phyloP scores from a whole-genome alignment of 2,888 invertebrate species.

The Neelides folsomi region DNA sequence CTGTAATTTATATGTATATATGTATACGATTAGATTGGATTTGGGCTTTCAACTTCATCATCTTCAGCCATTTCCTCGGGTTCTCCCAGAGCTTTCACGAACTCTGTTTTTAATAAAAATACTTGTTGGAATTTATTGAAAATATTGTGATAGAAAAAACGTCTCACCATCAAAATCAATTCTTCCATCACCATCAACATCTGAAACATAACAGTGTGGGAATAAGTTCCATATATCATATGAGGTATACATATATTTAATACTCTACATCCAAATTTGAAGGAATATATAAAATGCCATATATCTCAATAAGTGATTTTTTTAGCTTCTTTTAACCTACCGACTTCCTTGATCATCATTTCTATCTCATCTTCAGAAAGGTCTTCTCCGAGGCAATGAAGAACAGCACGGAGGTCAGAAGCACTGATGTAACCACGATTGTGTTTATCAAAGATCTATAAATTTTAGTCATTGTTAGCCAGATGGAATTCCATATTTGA shows the following conservation, averaged over 20 bases:
- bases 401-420: conserved; percentile 69
- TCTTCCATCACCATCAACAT: conserved; percentile 83
- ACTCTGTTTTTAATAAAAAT: conserved; percentile 45
- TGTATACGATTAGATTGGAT: conserved; percentile 3
- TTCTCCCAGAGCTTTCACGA: conserved; percentile 71
- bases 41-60: conserved; percentile 46
- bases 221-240: no score
- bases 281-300: no score
- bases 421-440: conserved; percentile 85
- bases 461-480: conserved; percentile 14
- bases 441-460: conserved; percentile 66
- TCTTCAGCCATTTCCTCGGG: conserved; percentile 56
- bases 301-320: no score
- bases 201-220: no score
- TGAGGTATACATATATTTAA: no score
- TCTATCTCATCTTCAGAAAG: conserved; percentile 83
- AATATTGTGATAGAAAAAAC: no score
- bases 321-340: no score
- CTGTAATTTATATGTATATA: no score
- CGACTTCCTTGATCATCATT: conserved; percentile 90
- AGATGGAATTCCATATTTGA: not conserved
- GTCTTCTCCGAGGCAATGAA: conserved; percentile 79
- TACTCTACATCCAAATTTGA: no score
- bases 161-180: conserved; percentile 83
- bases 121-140: no score